Conservation (phyloP, 2,113 vertebrate species). For the Paradisaea rubra region DNA sequence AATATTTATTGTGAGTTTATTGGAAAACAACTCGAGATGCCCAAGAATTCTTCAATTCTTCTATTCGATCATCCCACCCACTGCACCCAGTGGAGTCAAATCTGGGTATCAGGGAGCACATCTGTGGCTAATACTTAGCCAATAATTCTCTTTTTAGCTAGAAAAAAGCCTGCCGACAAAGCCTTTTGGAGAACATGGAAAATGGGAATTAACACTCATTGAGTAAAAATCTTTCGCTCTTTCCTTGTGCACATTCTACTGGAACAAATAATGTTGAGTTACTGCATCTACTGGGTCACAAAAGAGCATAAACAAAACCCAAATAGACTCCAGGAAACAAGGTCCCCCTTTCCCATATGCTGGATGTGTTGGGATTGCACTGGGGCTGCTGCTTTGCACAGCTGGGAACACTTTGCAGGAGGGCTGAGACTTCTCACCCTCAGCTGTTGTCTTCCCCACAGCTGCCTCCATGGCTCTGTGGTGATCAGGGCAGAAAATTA, state of each 20-base stretch:
- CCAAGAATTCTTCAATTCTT: not conserved
- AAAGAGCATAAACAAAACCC: not conserved
- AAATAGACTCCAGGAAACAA: constrained; percentile 18
- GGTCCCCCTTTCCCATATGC: not conserved
- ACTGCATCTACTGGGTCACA: not conserved
- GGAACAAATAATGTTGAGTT: not conserved
- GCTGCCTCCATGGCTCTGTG: not conserved
- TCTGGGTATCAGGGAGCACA: not conserved
- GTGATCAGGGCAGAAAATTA: not conserved
- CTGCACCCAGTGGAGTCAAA: not conserved
- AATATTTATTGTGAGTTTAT: not conserved
- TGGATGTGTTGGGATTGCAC: not conserved
- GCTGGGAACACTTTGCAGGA: constrained; percentile 9
- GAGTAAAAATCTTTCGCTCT: not conserved
- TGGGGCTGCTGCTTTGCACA: not conserved
- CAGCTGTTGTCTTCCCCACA: not conserved
- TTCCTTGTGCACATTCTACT: not conserved
- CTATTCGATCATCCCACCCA: not conserved
- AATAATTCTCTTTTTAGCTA: not conserved
- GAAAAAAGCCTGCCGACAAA: not conserved
- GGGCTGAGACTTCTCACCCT: not conserved
- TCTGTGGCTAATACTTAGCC: not conserved
- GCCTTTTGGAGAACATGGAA: not conserved
- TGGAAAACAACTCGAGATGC: not conserved
- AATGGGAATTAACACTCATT: not conserved